phyloP scores from a whole-genome alignment of 2,888 invertebrate species.

The Tillus elongatus region DNA sequence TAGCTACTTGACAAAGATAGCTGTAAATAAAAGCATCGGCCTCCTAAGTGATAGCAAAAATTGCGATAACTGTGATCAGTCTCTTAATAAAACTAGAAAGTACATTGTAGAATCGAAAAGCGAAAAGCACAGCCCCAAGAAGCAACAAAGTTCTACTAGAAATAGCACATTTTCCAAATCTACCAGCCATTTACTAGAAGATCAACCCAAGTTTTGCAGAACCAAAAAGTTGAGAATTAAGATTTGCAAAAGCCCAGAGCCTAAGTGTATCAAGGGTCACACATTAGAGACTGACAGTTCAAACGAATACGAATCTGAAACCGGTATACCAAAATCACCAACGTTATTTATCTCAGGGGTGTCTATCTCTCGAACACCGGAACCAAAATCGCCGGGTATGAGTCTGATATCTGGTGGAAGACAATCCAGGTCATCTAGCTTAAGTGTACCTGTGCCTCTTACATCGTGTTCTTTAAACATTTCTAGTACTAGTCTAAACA shows the following conservation, averaged over 20 bases:
- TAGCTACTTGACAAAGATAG: conserved; percentile 38
- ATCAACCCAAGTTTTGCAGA: conserved; percentile 29
- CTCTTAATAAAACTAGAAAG: conserved; percentile 17
- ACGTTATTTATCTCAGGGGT: conserved; percentile 51
- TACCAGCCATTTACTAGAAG: conserved; percentile 37
- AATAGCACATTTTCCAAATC: conserved; percentile 37
- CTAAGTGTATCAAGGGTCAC: conserved; percentile 26
- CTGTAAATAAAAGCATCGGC: conserved; percentile 41
- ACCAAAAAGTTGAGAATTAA: conserved; percentile 37
- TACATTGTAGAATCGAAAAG: conserved; percentile 29
- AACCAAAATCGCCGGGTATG: conserved; percentile 41
- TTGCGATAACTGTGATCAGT: conserved; percentile 24
- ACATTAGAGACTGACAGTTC: conserved; percentile 44
- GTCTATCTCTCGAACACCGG: conserved; percentile 48
- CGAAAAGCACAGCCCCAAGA: conserved; percentile 33
- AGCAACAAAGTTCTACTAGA: conserved; percentile 27
- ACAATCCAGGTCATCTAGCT: conserved; percentile 45
- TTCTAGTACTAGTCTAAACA: conserved; percentile 38
- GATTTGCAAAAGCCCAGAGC: conserved; percentile 37
- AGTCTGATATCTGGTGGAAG: conserved; percentile 38
- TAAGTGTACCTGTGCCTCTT: conserved; percentile 42
- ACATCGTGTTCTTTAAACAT: conserved; percentile 37
- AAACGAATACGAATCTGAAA: conserved; percentile 50
- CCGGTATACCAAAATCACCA: conserved; percentile 48
- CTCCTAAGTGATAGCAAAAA: conserved; percentile 33